Evolutionary conservation across 2,113 vertebrate genomes (phyloP).

Genomic region (Ramphastos sulfuratus): DNA sequence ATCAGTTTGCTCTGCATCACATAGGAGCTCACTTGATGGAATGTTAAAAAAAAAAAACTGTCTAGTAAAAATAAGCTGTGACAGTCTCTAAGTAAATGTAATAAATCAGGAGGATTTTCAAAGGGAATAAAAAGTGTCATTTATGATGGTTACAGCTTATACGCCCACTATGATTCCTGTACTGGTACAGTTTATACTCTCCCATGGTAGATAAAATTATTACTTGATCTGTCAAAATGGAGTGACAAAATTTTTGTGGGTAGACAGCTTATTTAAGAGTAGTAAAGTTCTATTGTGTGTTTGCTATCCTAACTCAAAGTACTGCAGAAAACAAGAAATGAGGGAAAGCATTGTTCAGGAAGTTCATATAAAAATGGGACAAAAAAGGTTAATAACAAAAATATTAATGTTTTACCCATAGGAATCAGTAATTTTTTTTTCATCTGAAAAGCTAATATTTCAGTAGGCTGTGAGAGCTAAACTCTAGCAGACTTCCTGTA

Average conservation of each 20-base stretch:
- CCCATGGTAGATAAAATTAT: slow-evolving; percentile 76
- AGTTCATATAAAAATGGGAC: background rate
- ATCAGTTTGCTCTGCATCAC: slow-evolving; percentile 66
- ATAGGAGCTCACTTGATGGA: slow-evolving; percentile 67
- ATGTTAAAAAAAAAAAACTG: slow-evolving; percentile 55
- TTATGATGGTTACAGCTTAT: slow-evolving; percentile 73
- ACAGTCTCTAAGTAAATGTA: slow-evolving; percentile 78
- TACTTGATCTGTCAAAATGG: slow-evolving; percentile 78
- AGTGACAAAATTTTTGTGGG: slow-evolving; percentile 66
- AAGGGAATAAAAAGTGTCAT: slow-evolving; percentile 76
- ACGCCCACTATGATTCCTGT: slow-evolving; percentile 71
- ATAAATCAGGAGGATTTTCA: slow-evolving; percentile 77
- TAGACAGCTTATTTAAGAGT: slow-evolving; percentile 71
- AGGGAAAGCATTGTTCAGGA: slow-evolving; percentile 16
- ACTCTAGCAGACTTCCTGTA: background rate
- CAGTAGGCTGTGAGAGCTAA: background rate
- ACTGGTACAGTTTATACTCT: slow-evolving; percentile 72
- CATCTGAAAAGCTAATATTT: slow-evolving; percentile 1
- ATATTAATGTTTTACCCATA: background rate
- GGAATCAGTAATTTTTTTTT: slow-evolving; percentile 4
- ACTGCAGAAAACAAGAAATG: slow-evolving; percentile 47
- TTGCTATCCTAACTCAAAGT: slow-evolving; percentile 46
- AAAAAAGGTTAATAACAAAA: background rate
- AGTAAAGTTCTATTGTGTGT: slow-evolving; percentile 68
- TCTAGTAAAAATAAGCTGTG: slow-evolving; percentile 75